Conservation (phyloP, 1,140 invertebrate species). For the Akabosia matsudoensis region DNA sequence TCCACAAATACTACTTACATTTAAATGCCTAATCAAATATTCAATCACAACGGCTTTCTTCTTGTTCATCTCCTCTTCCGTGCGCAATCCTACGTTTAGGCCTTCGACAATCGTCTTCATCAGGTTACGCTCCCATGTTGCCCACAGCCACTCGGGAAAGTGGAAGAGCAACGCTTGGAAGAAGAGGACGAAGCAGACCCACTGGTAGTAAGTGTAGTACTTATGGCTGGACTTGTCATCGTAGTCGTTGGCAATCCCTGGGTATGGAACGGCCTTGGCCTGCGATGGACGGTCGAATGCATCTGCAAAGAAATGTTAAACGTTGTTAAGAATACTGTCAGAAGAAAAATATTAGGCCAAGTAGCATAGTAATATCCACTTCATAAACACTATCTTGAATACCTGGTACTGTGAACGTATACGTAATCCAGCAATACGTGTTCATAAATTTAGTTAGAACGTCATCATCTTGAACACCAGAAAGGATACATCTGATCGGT, state of each 20-base stretch:
- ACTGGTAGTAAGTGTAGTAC: conserved; percentile 70
- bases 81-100: conserved; percentile 58
- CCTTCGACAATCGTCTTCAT: not conserved
- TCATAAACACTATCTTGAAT: too few species aligned
- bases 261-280: conserved; percentile 66
- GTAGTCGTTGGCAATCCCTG: conserved; percentile 56
- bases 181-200: not conserved
- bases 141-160: not conserved
- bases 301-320: too few species aligned
- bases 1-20: too few species aligned
- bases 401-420: conserved; percentile 81
- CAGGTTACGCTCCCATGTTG: not conserved
- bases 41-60: conserved; percentile 74
- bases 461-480: not conserved
- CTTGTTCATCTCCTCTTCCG: conserved; percentile 66
- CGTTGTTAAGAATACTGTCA: too few species aligned
- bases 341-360: too few species aligned
- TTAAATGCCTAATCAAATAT: conserved; percentile 71
- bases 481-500: conserved; percentile 64
- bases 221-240: conserved; percentile 72
- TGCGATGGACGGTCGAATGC: conserved; percentile 69
- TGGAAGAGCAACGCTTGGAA: not conserved
- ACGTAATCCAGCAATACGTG: conserved; percentile 88
- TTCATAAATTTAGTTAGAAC: conserved; percentile 74
- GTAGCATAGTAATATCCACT: too few species aligned